phyloP scores from a whole-genome alignment of 2,797 vertebrate species.

The Sylvilagus floridanus region DNA sequence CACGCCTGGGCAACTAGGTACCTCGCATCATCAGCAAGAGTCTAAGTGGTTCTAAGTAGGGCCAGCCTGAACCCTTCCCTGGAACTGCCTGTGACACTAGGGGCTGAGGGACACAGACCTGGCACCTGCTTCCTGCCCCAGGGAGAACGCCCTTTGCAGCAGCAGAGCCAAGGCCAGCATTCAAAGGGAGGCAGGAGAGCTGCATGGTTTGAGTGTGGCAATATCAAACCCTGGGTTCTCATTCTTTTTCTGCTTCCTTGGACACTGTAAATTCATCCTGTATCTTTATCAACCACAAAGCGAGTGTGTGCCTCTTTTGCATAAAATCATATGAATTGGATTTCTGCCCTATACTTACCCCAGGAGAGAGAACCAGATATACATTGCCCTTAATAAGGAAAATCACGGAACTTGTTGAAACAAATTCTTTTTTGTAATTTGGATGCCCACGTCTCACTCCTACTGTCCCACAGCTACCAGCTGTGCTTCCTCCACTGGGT shows the following conservation, averaged over 20 bases:
- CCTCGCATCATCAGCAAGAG: neutral
- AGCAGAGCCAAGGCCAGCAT: neutral
- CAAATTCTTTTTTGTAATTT: neutral
- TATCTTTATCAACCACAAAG: slow-evolving; percentile 25
- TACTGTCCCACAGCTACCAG: neutral
- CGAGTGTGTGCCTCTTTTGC: slow-evolving; percentile 21
- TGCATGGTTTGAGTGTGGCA: neutral
- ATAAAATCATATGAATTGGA: slow-evolving; percentile 38
- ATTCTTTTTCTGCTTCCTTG: slow-evolving; percentile 7
- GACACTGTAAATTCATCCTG: neutral
- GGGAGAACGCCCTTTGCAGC: neutral
- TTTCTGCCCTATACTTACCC: slow-evolving; percentile 18
- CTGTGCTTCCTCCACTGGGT: neutral
- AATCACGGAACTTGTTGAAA: neutral
- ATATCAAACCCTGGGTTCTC: neutral
- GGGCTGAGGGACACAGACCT: neutral
- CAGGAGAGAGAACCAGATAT: neutral
- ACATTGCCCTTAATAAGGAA: slow-evolving; percentile 32
- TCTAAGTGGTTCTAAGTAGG: neutral
- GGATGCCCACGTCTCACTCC: neutral
- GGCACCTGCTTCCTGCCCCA: neutral
- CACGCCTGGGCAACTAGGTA: neutral
- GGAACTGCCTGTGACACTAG: neutral
- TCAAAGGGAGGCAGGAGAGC: neutral
- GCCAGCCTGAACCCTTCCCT: slow-evolving; percentile 26